phyloP scores from a whole-genome alignment of 2,797 vertebrate genomes.

The Aulostomus chinensis region DNA sequence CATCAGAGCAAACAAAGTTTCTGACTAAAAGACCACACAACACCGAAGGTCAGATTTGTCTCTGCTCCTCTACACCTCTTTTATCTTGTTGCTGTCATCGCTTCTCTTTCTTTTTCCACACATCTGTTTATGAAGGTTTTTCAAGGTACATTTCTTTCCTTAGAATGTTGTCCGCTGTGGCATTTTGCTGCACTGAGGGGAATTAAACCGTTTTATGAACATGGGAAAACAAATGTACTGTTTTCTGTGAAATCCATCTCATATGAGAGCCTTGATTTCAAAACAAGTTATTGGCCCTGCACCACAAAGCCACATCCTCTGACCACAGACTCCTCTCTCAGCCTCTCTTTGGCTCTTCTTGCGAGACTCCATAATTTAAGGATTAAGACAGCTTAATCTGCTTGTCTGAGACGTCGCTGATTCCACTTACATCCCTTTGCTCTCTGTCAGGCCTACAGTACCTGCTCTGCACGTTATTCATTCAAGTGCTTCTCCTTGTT shows the following conservation, averaged over 20 bases:
- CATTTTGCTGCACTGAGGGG: neutral
- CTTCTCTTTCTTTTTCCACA: too few species aligned
- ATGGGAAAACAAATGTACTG: slow-evolving; percentile 2
- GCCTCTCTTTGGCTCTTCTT: slow-evolving; percentile 1
- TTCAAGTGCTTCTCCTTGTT: neutral
- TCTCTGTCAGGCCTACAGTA: neutral
- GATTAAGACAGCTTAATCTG: slow-evolving; percentile 19
- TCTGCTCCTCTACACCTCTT: too few species aligned
- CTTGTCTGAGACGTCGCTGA: slow-evolving; percentile 6
- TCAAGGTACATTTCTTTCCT: too few species aligned
- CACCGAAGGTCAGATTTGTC: too few species aligned
- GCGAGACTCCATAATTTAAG: slow-evolving; percentile 13
- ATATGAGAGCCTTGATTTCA: slow-evolving; percentile 25
- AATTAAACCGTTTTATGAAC: slow-evolving; percentile 1
- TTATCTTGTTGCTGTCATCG: too few species aligned
- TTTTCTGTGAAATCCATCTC: slow-evolving; percentile 14
- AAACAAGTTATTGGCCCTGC: slow-evolving; percentile 11
- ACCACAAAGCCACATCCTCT: slow-evolving; percentile 36
- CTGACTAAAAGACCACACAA: too few species aligned
- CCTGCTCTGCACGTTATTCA: neutral
- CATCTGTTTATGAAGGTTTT: too few species aligned
- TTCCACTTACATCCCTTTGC: slow-evolving; percentile 7
- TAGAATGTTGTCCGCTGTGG: too few species aligned
- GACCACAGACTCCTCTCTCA: slow-evolving; percentile 34
- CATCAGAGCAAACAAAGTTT: too few species aligned